Evolutionary conservation across 2,113 vertebrate genomes (phyloP).

Genomic region (Indicator indicator): DNA sequence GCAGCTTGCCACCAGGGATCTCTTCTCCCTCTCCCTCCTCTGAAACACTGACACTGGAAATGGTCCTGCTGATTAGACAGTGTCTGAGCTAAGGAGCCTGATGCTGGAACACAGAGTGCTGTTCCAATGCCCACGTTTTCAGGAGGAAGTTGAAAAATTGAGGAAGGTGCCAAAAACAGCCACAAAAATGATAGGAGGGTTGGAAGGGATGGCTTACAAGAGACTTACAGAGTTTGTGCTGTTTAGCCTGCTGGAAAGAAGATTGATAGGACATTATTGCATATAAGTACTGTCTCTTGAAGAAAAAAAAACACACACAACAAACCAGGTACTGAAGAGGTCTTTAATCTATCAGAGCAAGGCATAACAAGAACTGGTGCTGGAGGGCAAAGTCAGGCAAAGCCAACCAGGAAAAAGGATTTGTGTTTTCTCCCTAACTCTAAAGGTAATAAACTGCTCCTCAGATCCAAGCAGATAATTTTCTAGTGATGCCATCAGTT

Average conservation of each 20-base stretch:
- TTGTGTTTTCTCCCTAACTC: neutral
- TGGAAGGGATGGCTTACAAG: constrained; percentile 1
- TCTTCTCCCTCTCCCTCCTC: constrained; percentile 29
- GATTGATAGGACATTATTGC: neutral
- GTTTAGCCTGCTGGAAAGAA: neutral
- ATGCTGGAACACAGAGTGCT: constrained; percentile 42
- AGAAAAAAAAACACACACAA: neutral
- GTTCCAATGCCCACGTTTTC: constrained; percentile 61
- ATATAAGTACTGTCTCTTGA: neutral
- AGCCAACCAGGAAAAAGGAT: neutral
- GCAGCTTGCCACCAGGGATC: constrained; percentile 15
- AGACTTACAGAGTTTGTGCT: neutral
- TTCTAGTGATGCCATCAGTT: neutral
- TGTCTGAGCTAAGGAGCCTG: neutral
- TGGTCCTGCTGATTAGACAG: constrained; percentile 53
- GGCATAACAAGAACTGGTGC: neutral
- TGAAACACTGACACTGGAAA: constrained; percentile 29
- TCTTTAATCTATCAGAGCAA: neutral
- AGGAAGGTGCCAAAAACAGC: constrained; percentile 60
- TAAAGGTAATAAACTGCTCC: neutral
- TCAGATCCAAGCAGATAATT: neutral
- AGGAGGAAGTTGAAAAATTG: constrained; percentile 66
- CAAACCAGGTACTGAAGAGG: neutral
- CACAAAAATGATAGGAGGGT: constrained; percentile 15
- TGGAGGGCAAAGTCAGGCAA: neutral